Conservation (phyloP, 2,113 vertebrate species). For the Tragulus kanchil region DNA sequence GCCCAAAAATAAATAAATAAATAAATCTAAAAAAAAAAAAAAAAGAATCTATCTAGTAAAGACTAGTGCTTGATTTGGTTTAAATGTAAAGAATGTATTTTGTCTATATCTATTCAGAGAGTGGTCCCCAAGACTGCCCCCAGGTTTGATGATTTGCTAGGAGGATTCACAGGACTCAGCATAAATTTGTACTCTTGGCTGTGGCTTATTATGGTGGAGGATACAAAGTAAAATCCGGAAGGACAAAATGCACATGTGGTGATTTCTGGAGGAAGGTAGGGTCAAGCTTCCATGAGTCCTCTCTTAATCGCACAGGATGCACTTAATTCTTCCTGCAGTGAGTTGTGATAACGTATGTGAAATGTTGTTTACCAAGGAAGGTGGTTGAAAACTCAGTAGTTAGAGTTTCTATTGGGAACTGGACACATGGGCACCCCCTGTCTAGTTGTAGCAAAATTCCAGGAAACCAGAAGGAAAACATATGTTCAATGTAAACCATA, state of each 20-base stretch:
- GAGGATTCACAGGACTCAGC: neutral
- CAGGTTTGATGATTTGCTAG: neutral
- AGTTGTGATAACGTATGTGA: neutral
- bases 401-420: neutral
- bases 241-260: neutral
- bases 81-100: constrained; percentile 40
- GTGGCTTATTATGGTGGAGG: neutral
- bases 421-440: neutral
- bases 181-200: neutral
- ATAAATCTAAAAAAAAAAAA: too few species aligned
- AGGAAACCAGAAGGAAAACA: neutral
- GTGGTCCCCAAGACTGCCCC: neutral
- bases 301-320: neutral
- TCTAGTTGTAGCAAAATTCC: neutral
- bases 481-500: neutral
- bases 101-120: neutral
- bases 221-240: neutral
- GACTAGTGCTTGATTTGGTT: neutral
- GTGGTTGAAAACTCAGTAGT: neutral
- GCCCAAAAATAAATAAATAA: too few species aligned
- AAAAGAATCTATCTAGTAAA: neutral
- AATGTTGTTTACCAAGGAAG: neutral
- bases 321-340: neutral
- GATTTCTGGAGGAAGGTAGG: neutral
- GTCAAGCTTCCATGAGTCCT: neutral